A percentile compares a stretch with the other conserved stretches of the same genome.
These are phyloP conservation scores for Ceryle rudis DNA, from an alignment of 2,797 vertebrate species.

Conservation along the genomic window DNA sequence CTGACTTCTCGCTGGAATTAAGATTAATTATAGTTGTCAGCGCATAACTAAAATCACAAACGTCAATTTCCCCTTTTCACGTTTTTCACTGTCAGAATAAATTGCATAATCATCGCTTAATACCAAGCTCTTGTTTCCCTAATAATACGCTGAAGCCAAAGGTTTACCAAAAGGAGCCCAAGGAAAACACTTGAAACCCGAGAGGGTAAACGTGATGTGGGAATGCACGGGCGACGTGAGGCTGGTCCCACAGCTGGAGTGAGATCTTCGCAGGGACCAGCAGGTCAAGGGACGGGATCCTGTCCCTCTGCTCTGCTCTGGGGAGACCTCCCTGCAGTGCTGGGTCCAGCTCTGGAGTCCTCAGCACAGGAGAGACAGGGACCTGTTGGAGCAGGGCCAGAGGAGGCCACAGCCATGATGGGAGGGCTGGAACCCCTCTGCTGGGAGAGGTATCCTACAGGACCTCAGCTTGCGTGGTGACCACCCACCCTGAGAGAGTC, in stretches of 20 bases:
- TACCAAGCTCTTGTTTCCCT: constrained; percentile 66
- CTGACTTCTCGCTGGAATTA: constrained; percentile 51
- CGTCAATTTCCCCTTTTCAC: constrained; percentile 77
- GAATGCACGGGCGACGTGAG: fast-evolving
- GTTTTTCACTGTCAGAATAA: constrained; percentile 77
- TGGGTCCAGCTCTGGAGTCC: neutral
- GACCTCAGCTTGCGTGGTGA: neutral
- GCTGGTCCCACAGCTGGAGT: neutral
- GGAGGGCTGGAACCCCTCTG: neutral
- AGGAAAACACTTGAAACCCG: constrained; percentile 40
- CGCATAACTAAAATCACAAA: constrained; percentile 73
- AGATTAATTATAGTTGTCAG: constrained; percentile 78
- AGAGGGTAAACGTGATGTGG: neutral
- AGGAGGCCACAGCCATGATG: too few relatives aligned
- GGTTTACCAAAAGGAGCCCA: constrained; percentile 50
- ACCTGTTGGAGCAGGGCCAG: too few relatives aligned
- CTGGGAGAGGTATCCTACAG: neutral
- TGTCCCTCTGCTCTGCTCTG: neutral
- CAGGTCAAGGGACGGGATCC: neutral
- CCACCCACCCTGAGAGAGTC: neutral
- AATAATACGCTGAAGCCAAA: constrained; percentile 54
- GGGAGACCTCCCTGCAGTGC: neutral
- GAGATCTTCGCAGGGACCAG: neutral
- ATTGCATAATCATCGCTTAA: constrained; percentile 75
- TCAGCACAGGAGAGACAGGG: neutral